Evolutionary conservation across 1,140 invertebrate genomes (phyloP), one percentile per base, ranked within the genome.

Genomic region (Calycopis cecrops): DNA sequence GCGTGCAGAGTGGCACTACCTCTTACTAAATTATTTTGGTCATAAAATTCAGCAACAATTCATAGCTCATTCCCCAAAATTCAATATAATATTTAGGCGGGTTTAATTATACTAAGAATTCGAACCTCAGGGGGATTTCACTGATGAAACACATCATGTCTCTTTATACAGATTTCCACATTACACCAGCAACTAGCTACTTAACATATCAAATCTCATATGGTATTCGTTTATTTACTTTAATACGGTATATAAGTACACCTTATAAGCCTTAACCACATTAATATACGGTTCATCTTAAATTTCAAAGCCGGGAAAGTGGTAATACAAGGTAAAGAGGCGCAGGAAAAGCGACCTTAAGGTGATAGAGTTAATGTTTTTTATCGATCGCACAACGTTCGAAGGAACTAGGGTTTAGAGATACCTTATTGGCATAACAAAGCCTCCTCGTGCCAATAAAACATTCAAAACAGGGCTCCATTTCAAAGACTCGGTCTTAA

Each of bases 401-500:
- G 7, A 16, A 14, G 40, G 40, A 14, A 16, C 40, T 14, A 59
- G 48, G n/a, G 47, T 33, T 62, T 60, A 60, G 12, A 60, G 33
- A 59, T 62, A 56, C 64, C 60, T 73, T 72, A 73, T 71, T 76
- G 64, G 70, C 71, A 73, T 76, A 71, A 73, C 73, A 69, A 58
- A 59, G 59, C 63, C 52, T 54, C 59, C 57, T 76, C 68, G 14
- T 62, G 65, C 68, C 73, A 76, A 76, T 76, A 71, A 68, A 69
- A 71, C 66, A 71, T 73, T 69, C 68, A 73, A 69, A 73, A 75
- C 63, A 65, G 52, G 56, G 49, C 59, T 65, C 59, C 53, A 59
- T 65, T 65, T 61, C 63, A 56, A 65, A 65, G 55, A 55, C 49
- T 53, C 55, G 48, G 55, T 61, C 55, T 65, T 65, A 60, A 64